phyloP scores from a whole-genome alignment of 2,113 vertebrate genomes.

The Nanorana parkeri region DNA sequence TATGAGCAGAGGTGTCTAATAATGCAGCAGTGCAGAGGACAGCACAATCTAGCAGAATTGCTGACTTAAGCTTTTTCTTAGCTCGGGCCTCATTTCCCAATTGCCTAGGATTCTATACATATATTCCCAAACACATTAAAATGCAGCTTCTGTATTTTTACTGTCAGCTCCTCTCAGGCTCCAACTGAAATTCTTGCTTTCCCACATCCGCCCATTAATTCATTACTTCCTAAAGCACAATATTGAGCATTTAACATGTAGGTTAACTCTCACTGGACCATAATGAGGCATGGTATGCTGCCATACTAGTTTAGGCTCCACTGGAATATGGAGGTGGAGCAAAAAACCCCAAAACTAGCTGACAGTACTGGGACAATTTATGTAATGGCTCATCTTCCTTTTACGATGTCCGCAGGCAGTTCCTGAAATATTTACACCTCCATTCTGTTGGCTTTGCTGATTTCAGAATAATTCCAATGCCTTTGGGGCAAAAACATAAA shows the following conservation, averaged over 20 bases:
- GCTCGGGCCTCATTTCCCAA: constrained; percentile 33
- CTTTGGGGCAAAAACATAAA: constrained; percentile 53
- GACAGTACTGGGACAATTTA: constrained; percentile 19
- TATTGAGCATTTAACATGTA: not conserved
- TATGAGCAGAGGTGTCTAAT: constrained; percentile 24
- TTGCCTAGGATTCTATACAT: constrained; percentile 11
- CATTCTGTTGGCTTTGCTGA: constrained; percentile 60
- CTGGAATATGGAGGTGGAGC: not conserved
- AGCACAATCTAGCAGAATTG: constrained; percentile 22
- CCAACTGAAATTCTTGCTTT: not conserved
- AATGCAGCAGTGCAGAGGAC: constrained; percentile 22
- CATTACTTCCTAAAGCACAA: no score
- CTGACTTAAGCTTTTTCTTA: constrained; percentile 16
- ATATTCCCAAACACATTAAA: constrained; percentile 33
- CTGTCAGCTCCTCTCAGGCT: not conserved
- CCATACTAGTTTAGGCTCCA: not conserved
- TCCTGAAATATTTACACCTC: constrained; percentile 65
- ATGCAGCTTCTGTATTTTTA: not conserved
- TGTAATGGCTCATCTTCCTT: constrained; percentile 57
- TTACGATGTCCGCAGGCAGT: constrained; percentile 65
- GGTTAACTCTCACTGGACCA: not conserved
- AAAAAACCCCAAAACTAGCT: constrained; percentile 8
- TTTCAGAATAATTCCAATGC: constrained; percentile 63
- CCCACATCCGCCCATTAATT: not conserved
- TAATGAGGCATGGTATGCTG: not conserved